Conservation (phyloP, 2,113 vertebrate genomes). For the Ceyx margarethae region DNA sequence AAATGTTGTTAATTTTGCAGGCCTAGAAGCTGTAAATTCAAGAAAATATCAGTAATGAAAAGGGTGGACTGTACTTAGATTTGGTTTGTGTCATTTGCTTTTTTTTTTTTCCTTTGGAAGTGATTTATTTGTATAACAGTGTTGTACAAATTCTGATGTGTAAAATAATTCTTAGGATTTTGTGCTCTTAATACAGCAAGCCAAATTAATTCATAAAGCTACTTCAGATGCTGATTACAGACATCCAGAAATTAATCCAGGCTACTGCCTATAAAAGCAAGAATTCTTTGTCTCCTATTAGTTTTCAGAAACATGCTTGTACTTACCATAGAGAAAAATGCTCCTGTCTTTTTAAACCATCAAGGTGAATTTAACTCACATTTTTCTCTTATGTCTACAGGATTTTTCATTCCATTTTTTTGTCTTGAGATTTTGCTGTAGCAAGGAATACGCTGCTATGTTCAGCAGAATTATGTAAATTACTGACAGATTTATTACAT, state of each 20-base stretch:
- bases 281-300: not conserved
- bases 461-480: not conserved
- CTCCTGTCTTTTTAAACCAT: not conserved
- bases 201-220: not conserved
- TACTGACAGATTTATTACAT: not conserved
- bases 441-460: not conserved
- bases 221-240: not conserved
- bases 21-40: not conserved
- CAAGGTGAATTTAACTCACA: not conserved
- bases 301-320: not conserved
- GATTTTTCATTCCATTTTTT: not conserved
- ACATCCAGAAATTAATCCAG: not conserved
- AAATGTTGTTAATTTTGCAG: constrained; percentile 17
- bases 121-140: not conserved
- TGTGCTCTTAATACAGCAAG: not conserved
- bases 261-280: not conserved
- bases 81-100: not conserved
- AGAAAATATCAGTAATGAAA: not conserved
- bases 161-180: not conserved
- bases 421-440: not conserved
- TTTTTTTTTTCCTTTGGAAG: not conserved
- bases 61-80: not conserved
- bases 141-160: not conserved
- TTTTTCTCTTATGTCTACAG: not conserved
- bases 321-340: not conserved